Base-by-base conservation (phyloP, 2,113 vertebrate genomes). In the Cervus canadensis region DNA sequence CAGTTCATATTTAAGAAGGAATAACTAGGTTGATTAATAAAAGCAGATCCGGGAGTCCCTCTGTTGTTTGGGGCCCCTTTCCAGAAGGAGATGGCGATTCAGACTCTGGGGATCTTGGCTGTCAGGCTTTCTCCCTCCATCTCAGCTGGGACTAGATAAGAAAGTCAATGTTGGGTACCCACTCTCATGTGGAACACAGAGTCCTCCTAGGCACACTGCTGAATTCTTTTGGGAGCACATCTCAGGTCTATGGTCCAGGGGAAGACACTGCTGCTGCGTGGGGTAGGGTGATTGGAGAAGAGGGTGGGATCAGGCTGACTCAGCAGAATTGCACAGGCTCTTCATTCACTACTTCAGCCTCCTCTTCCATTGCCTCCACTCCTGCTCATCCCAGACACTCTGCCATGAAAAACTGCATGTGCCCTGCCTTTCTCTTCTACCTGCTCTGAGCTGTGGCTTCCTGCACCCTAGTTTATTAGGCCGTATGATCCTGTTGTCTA, bases 1-100 rank as follows among this genome's bases (percentile, higher is more conserved):
- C 54, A 96, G 56, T 91, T 78, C 28, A 10, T n/a, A 57, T 19
- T 60, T 88, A 54, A n/a, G 14, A 62, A 81, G 43, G 54, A 95
- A 92, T 79, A 26, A 2, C 16, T 13, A 50, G 25, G 74, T 13
- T 87, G 36, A 52, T 62, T 26, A 36, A 60, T 78, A 60, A 50
- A 83, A 40, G 21, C 21, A 60, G 45, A 94, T 50, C 17, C 2
- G 7, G 26, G 40, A 21, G 82, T 85, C 60, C n/a, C 64, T 89
- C 15, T 62, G 16, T 36, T 60, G 43, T 79, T 62, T 59, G 45
- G 36, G 30, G 9, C 14, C 2, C n/a, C 28, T 36, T 15, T 60
- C 7, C 54, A 33, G 45, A 67, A 89, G 56, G 83, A 95, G 52
- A 48, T 14, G 30, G 28, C 7, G 12, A 43, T 71, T 91, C 26